Conservation (phyloP, 2,797 vertebrate genomes). For the Melanotaenia parkinsoni region DNA sequence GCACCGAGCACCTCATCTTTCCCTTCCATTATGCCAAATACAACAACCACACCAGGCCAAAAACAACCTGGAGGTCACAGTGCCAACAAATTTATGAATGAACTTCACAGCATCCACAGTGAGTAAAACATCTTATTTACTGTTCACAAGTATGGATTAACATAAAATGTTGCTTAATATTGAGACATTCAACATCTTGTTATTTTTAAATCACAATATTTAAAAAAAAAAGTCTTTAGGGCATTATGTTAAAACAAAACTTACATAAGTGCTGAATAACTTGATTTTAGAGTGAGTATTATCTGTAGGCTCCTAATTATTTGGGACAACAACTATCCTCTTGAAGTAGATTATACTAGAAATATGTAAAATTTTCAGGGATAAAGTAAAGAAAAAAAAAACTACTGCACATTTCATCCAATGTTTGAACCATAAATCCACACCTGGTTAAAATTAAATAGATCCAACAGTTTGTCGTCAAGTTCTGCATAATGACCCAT, state of each 20-base stretch:
- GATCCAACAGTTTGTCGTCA: too few relatives aligned
- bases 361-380: neutral
- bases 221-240: neutral
- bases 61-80: conserved; percentile 49
- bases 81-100: conserved; percentile 76
- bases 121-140: conserved; percentile 47
- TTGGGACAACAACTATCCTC: conserved; percentile 10
- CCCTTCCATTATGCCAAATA: conserved; percentile 39
- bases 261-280: neutral
- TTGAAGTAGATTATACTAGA: neutral
- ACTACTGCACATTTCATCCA: neutral
- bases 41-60: conserved; percentile 36
- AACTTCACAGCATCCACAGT: conserved; percentile 73
- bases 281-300: neutral
- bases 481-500: too few relatives aligned
- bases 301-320: fast-evolving
- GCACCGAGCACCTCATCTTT: conserved; percentile 24
- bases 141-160: neutral
- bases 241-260: neutral
- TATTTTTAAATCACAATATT: neutral
- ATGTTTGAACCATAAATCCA: too few relatives aligned
- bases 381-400: neutral
- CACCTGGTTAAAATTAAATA: too few relatives aligned
- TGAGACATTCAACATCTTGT: neutral
- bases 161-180: neutral